Base-by-base conservation (phyloP, 2,113 vertebrate species). In the Microtus ochrogaster region DNA sequence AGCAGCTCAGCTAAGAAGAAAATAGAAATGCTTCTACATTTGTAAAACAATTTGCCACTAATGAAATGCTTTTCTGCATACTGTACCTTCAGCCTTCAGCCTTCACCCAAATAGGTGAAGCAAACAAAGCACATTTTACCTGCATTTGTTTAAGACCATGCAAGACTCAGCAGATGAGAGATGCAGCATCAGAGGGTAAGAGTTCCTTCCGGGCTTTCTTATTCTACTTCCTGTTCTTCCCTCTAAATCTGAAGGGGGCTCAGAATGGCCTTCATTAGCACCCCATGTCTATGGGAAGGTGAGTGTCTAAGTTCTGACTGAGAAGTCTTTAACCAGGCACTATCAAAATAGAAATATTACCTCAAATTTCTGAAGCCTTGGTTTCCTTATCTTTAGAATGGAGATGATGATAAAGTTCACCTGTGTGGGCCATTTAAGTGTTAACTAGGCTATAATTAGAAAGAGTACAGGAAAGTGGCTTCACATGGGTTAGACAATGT, bases 391-490 rank as follows among this genome's bases (percentile, higher is more conserved):
- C n/a, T 74, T 26, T 74, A 91, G 81, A 83, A 89, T 2, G 76
- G 11, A 41, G 41, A 47, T 73, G 44, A 55, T 52, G 77, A 44
- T 52, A 78, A 74, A 14, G 79, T 39, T 76, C 10, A 87, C 33
- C 14, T 79, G 76, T 61, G 14, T 68, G 63, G 24, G 21, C 68
- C 82, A n/a, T 85, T 73, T 91, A 81, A 90, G 52, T 52, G 83
- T 87, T 96, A 83, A 92, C 76, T 70, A 90, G 72, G 72, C 61
- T 94, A 83, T 83, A 91, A 94, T 82, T 90, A 74, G 47, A 83
- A 88, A 83, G 12, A 55, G 4, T 5, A 16, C 21, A 41, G 55
- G 44, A 88, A 94, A 92, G 36, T 22, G 3, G 33, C n/a, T 33
- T 30, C 33, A 70, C 22, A n/a, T 65, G 36, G 47, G 65, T n/a